phyloP scores from a whole-genome alignment of 2,797 vertebrate genomes.

The Peromyscus nudipes region DNA sequence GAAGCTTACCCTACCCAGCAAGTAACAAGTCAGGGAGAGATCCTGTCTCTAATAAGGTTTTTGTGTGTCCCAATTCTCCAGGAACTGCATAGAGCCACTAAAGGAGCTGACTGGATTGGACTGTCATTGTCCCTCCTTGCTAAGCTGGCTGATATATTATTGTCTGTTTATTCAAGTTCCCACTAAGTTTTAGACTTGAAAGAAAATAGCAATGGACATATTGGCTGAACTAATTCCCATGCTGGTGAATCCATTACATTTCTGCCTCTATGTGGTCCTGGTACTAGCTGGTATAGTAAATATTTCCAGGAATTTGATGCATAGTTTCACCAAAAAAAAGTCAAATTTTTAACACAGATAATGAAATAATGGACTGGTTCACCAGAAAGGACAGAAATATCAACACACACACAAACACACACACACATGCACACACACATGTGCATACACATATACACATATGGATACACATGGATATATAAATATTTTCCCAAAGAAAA shows the following conservation, averaged over 20 bases:
- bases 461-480: background rate
- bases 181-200: background rate
- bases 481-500: background rate
- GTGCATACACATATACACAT: background rate
- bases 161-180: background rate
- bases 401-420: background rate
- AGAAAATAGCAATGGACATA: background rate
- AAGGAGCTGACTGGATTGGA: background rate
- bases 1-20: background rate
- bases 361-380: background rate
- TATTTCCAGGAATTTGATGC: background rate
- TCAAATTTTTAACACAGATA: background rate
- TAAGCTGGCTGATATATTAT: background rate
- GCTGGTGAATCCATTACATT: background rate
- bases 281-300: background rate
- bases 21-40: background rate
- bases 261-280: background rate
- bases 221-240: background rate
- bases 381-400: background rate
- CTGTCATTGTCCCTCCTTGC: background rate
- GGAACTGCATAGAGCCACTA: background rate
- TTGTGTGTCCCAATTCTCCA: background rate
- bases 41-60: background rate
- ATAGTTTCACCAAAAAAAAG: slow-evolving; percentile 36
- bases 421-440: background rate